These are phyloP conservation scores for Ichneumoninae sp. DNA, from an alignment of 2,888 invertebrate genomes.

Conservation along the genomic window DNA sequence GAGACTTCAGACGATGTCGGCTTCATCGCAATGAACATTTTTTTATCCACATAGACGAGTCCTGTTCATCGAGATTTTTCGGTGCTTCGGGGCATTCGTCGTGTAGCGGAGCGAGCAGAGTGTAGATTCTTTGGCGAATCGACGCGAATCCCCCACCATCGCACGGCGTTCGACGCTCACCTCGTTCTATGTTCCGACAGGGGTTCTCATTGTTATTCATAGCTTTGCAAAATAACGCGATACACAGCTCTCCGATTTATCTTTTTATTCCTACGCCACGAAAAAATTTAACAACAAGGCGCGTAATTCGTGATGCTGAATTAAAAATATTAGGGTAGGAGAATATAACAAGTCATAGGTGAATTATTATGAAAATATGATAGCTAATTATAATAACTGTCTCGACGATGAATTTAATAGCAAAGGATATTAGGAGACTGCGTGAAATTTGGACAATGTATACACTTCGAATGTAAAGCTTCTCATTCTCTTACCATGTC, in stretches of 20 bases:
- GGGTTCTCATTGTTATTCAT: slow-evolving; percentile 27
- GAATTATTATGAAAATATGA: background rate
- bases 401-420: background rate
- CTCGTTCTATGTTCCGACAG: slow-evolving; percentile 19
- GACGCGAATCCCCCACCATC: slow-evolving; percentile 6
- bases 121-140: slow-evolving; percentile 18
- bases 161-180: slow-evolving; percentile 4
- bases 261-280: slow-evolving; percentile 5
- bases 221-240: too few species aligned
- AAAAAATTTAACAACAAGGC: background rate
- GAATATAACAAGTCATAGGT: too few species aligned
- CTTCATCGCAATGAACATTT: background rate
- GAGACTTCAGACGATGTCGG: too few species aligned
- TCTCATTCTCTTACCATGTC: background rate
- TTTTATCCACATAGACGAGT: background rate
- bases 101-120: slow-evolving; percentile 5
- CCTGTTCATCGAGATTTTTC: background rate
- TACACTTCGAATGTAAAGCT: slow-evolving; percentile 27
- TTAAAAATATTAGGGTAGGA: background rate
- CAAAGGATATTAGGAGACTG: background rate
- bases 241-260: background rate
- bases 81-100: background rate
- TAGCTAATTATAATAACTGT: background rate
- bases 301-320: background rate
- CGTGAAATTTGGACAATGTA: slow-evolving; percentile 17